phyloP scores from a whole-genome alignment of 2,797 vertebrate genomes.

The Paratrypauchen microcephalus region DNA sequence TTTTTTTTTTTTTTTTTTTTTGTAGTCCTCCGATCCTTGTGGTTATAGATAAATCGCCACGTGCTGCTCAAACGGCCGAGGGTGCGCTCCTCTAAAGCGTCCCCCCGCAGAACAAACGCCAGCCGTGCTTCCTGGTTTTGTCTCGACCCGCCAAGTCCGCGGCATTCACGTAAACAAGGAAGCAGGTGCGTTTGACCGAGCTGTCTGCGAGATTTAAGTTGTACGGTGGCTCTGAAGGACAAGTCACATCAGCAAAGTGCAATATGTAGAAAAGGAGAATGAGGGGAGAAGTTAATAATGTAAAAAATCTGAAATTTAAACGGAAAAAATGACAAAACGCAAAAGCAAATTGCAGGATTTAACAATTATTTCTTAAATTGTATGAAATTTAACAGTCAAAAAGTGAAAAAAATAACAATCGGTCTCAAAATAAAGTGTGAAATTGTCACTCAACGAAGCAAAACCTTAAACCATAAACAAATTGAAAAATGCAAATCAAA shows the following conservation, averaged over 20 bases:
- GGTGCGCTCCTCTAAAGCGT: not conserved
- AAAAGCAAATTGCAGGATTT: not conserved
- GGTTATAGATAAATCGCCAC: slow-evolving; percentile 24
- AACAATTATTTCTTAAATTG: not conserved
- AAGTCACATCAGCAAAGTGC: not conserved
- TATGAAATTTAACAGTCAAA: not conserved
- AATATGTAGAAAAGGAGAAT: too few relatives aligned
- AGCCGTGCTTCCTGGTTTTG: slow-evolving; percentile 22
- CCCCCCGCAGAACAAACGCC: slow-evolving; percentile 4
- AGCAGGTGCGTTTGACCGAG: slow-evolving; percentile 53
- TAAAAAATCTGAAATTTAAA: too few relatives aligned
- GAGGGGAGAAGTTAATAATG: too few relatives aligned
- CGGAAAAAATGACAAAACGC: too few relatives aligned
- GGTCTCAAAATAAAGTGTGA: not conserved
- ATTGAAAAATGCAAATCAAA: not conserved
- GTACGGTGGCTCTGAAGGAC: not conserved
- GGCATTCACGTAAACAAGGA: slow-evolving; percentile 38
- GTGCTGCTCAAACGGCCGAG: slow-evolving; percentile 2
- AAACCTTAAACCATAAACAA: not conserved
- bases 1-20: slow-evolving; percentile 48
- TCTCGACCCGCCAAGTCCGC: slow-evolving; percentile 17
- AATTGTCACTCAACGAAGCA: not conserved
- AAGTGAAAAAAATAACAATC: too few relatives aligned
- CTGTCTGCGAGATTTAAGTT: slow-evolving; percentile 12
- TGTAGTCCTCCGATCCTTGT: slow-evolving; percentile 32